Base-by-base conservation (phyloP, 2,113 vertebrate genomes). In the Serilophus lunatus region DNA sequence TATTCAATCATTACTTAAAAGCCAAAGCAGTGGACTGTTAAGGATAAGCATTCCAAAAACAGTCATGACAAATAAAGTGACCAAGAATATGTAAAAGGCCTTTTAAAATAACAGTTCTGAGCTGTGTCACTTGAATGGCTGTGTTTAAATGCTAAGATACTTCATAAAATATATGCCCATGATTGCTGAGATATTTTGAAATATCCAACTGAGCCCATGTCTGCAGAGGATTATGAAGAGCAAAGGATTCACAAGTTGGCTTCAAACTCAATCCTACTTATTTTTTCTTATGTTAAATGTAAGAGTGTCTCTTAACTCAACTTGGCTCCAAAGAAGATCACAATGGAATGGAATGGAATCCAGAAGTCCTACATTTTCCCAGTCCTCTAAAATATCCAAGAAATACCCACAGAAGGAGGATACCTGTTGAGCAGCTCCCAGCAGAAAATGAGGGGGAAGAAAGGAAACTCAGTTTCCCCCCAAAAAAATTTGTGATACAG, bases 61-160 rank as follows among this genome's bases (percentile, higher is more conserved):
- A 81, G 35, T 7, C 51, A 79, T 93, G 85, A 92, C 70, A 94
- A 96, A 96, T 90, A 92, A 87, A 76, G 71, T 85, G 78, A 18
- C 42, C 60, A 54, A 77, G 78, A 87, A 89, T 72, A 90, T 50
- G 6, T 79, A 82, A 68, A 22, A 88, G 19, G 54, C 59, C 40
- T 76, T 79, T 87, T 74, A 90, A 91, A 91, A 76, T 45, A 93
- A 76, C 53, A 74, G 8, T 69, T 79, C 50, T 70, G 78, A 91
- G 59, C 38, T 60, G 15, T 69, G 40, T 69, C 53, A 42, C 36
- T 90, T 49, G 47, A 90, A 64, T 2, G 7, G 57, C 28, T 68
- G 13, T 69, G 42, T 82, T 84, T 84, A 63, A 93, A 89, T 50
- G 25, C 29, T 86, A 56, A 70, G 33, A 61, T 40, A 38, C 8